These are phyloP conservation scores for Troides helena DNA, from an alignment of 2,888 invertebrate species.

Conservation along the genomic window DNA sequence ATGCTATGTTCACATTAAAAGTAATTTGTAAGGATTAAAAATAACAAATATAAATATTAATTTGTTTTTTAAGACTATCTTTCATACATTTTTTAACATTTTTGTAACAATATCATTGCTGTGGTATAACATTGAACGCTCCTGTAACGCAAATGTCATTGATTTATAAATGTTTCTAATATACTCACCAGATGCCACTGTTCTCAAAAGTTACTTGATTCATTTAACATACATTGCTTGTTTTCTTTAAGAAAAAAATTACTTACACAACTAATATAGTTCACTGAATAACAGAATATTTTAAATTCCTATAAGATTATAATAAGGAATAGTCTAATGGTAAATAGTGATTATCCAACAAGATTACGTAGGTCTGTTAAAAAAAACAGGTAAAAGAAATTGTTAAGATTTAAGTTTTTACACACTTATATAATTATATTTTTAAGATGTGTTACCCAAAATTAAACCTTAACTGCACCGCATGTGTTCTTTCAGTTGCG, in stretches of 20 bases:
- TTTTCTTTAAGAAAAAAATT: constrained; percentile 9
- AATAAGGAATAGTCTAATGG: constrained; percentile 3
- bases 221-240: constrained; percentile 15
- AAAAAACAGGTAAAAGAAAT: constrained; percentile 1
- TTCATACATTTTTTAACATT: too few relatives aligned
- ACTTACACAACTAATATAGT: constrained; percentile 6
- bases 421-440: constrained; percentile 38
- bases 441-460: constrained; percentile 55
- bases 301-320: neutral
- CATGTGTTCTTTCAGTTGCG: constrained; percentile 80
- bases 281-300: constrained; percentile 16
- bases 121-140: constrained; percentile 21
- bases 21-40: too few relatives aligned
- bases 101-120: too few relatives aligned
- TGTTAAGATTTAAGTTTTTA: constrained; percentile 17
- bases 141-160: constrained; percentile 34
- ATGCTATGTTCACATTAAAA: too few relatives aligned
- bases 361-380: constrained; percentile 27
- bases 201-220: neutral
- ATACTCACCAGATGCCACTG: constrained; percentile 37
- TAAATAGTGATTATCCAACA: constrained; percentile 9
- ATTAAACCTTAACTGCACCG: constrained; percentile 74
- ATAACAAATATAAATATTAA: too few relatives aligned
- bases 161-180: constrained; percentile 33
- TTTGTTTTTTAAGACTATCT: too few relatives aligned